phyloP scores from a whole-genome alignment of 1,140 invertebrate species.

The Bombus balteatus region DNA sequence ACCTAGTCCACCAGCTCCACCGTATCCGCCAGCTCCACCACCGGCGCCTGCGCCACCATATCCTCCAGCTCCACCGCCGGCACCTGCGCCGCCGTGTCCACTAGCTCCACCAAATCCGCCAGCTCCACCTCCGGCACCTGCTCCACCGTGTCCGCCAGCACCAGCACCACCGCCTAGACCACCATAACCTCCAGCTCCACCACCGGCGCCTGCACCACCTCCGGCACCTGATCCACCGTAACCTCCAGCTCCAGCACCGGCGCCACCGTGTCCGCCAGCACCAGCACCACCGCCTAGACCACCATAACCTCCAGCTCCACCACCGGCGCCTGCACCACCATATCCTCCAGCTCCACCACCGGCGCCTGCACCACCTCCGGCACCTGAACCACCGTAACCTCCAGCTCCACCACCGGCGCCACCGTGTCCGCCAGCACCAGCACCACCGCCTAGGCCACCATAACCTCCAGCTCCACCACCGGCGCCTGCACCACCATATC shows the following conservation, averaged over 20 bases:
- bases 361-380: background rate
- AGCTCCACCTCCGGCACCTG: slow-evolving; percentile 27
- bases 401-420: background rate
- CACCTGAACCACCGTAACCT: too few species aligned
- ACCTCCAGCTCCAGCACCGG: background rate
- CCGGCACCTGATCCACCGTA: too few species aligned
- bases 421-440: slow-evolving; percentile 4
- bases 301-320: background rate
- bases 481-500: background rate
- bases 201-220: background rate
- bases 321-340: background rate
- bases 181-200: background rate
- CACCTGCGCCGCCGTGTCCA: background rate
- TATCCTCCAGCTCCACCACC: too few species aligned
- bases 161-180: background rate
- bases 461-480: background rate
- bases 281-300: background rate
- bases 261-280: background rate
- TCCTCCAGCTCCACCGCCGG: slow-evolving; percentile 27
- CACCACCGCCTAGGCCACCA: background rate
- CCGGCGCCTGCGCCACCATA: slow-evolving; percentile 30
- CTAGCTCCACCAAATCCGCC: slow-evolving; percentile 23
- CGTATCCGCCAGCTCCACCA: slow-evolving; percentile 37
- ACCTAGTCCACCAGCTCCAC: slow-evolving; percentile 38
- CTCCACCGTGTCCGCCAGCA: background rate